phyloP scores from a whole-genome alignment of 2,113 vertebrate genomes.

The Campylomormyrus numenius region DNA sequence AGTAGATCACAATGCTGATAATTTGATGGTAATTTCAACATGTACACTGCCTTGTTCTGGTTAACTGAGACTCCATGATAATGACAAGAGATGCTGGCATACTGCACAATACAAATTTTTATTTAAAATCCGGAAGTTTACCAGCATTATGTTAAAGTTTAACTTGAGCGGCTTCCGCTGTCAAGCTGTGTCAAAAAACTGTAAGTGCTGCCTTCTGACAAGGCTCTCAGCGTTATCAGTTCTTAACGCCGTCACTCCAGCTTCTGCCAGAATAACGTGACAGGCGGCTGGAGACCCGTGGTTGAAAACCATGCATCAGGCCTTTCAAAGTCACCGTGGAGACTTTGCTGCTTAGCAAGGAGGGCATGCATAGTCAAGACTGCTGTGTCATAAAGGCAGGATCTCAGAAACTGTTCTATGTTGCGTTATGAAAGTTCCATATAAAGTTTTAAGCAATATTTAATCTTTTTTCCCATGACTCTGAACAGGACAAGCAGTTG shows the following conservation, averaged over 20 bases:
- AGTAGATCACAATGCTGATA: neutral
- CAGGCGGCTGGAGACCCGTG: neutral
- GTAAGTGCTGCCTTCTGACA: neutral
- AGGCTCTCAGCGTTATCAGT: neutral
- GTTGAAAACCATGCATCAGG: neutral
- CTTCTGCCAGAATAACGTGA: neutral
- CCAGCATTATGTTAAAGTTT: neutral
- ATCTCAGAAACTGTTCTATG: neutral
- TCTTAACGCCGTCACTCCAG: neutral
- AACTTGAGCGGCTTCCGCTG: neutral
- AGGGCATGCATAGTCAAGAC: neutral
- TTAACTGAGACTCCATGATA: neutral
- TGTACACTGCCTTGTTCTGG: neutral
- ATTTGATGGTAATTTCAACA: neutral
- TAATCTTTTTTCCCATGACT: neutral
- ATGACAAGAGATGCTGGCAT: neutral
- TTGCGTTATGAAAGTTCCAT: neutral
- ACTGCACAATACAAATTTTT: neutral
- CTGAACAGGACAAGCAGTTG: neutral
- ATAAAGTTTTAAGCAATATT: neutral
- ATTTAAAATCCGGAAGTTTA: neutral
- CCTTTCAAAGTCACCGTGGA: neutral
- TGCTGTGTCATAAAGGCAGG: neutral
- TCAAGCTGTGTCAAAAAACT: neutral
- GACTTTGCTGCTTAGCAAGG: neutral